A percentile compares a stretch with the other conserved stretches of the same genome.
Evolutionary conservation across 2,113 vertebrate species (phyloP).

Genomic region (Eonycteris spelaea): DNA sequence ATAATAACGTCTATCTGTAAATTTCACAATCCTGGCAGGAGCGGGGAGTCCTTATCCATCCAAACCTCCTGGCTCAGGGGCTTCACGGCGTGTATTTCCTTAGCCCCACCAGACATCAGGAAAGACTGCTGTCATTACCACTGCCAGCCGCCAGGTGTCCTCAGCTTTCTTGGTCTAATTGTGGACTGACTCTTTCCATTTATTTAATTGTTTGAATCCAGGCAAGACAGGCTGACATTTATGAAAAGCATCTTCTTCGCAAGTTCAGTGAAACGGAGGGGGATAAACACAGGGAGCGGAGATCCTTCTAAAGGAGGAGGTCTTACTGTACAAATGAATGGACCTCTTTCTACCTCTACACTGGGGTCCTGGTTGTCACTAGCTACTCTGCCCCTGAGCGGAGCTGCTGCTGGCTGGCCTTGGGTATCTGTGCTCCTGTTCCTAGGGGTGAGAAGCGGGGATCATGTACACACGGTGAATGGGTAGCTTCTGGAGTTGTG

Average conservation of each 20-base stretch:
- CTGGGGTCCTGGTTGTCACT: background rate
- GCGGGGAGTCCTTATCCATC: background rate
- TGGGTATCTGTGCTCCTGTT: background rate
- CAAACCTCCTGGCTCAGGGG: background rate
- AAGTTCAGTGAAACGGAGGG: conserved; percentile 7
- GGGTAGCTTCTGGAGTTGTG: background rate
- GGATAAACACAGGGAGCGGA: background rate
- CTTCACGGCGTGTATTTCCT: background rate
- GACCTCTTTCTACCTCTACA: background rate
- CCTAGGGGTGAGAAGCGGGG: background rate
- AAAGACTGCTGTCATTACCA: background rate
- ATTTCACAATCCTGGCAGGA: background rate
- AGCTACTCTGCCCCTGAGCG: background rate
- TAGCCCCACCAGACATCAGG: no score
- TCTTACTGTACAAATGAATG: background rate
- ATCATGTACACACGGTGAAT: background rate
- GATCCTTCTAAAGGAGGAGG: background rate
- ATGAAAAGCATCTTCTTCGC: background rate
- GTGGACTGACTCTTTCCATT: background rate
- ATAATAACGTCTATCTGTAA: background rate
- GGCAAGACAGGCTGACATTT: background rate
- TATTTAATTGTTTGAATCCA: conserved; percentile 27
- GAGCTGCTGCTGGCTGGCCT: background rate
- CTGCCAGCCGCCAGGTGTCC: conserved; percentile 40
- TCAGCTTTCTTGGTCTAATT: conserved; percentile 8